A percentile compares a stretch with the other conserved stretches of the same genome.
Evolutionary conservation across 1,140 invertebrate genomes (phyloP).

Genomic region (Drosophila lini): DNA sequence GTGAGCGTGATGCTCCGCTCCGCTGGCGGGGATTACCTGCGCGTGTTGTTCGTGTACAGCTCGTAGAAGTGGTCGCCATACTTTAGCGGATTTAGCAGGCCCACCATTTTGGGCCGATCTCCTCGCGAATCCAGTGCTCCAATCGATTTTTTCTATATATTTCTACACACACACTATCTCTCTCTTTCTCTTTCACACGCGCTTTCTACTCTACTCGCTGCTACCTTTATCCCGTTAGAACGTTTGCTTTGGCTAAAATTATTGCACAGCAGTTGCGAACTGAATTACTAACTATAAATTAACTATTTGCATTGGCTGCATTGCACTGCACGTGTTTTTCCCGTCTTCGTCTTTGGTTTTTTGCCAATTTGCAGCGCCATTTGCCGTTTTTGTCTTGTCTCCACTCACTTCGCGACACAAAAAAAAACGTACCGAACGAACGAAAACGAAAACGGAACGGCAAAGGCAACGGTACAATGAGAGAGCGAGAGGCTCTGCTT

Average conservation of each 20-base stretch:
- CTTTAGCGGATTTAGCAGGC: conserved; percentile 81
- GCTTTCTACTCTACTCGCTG: conserved; percentile 3
- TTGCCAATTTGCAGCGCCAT: conserved; percentile 27
- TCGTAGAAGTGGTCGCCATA: conserved; percentile 84
- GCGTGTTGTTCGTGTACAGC: conserved; percentile 79
- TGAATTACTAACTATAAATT: conserved; percentile 71
- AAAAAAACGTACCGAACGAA: conserved; percentile 29
- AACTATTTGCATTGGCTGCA: conserved; percentile 57
- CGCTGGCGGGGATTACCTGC: conserved; percentile 72
- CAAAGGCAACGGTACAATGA: conserved; percentile 40
- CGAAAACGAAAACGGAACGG: conserved; percentile 27
- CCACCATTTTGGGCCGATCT: conserved; percentile 64
- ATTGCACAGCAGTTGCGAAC: conserved; percentile 68
- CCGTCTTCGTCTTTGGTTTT: conserved; percentile 22
- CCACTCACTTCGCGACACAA: conserved; percentile 24
- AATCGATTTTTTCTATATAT: conserved; percentile 70
- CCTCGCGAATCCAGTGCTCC: conserved; percentile 30
- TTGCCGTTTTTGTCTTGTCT: conserved; percentile 32
- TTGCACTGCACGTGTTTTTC: conserved; percentile 13
- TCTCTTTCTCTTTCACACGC: background rate
- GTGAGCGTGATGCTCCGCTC: conserved; percentile 22
- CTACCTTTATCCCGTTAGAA: conserved; percentile 11
- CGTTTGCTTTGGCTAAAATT: conserved; percentile 38
- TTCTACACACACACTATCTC: background rate
- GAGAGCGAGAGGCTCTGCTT: conserved; percentile 30